Base-by-base conservation (phyloP, 2,888 invertebrate species). In the Villa cingulata region DNA sequence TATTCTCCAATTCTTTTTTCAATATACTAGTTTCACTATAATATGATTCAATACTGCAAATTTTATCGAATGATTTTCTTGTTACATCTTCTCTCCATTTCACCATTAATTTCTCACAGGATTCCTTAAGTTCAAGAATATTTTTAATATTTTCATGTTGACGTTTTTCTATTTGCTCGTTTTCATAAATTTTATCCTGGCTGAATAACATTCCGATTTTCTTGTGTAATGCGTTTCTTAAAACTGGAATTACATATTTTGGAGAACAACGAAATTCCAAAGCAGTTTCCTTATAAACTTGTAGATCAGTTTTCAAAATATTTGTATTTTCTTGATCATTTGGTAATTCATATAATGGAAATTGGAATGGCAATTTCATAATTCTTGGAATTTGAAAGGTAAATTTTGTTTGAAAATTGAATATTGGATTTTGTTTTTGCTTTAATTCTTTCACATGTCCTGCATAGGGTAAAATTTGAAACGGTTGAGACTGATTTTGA, bases 11-110 rank as follows among this genome's bases (percentile, higher is more conserved):
- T 20, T 61, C 55, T 3, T 55, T 58, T 50, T 61, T 62, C 37
- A 67, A 54, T 5, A 48, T 45, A 34, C 66, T 65, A 0, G 66
- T 65, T 32, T 56, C 57, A 17, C 65, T 64, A 41, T 66, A 68
- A 48, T 59, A 64, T 1, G 59, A 56, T 48, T 67, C 63, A 15
- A 50, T 42, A 10, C 38, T 29, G 10, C 51, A 46, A n/a, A 50
- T 40, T 36, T 45, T 45, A 1, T 56, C 56, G 65, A 65, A 65
- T 5, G 66, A 58, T 3, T 58, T 54, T 47, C 63, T 64, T 50
- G 67, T 66, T 42, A 64, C 61, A 42, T 54, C 58, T 45, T 68
- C 65, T 46, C 68, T 61, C 66, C 66, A 68, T 45, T 63, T 63
- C 27, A 59, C 56, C 44, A 68, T 67, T 0, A 68, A 53, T 0